Base-by-base conservation (phyloP, 2,113 vertebrate genomes). In the rat (Rattus norvegicus) region DNA sequence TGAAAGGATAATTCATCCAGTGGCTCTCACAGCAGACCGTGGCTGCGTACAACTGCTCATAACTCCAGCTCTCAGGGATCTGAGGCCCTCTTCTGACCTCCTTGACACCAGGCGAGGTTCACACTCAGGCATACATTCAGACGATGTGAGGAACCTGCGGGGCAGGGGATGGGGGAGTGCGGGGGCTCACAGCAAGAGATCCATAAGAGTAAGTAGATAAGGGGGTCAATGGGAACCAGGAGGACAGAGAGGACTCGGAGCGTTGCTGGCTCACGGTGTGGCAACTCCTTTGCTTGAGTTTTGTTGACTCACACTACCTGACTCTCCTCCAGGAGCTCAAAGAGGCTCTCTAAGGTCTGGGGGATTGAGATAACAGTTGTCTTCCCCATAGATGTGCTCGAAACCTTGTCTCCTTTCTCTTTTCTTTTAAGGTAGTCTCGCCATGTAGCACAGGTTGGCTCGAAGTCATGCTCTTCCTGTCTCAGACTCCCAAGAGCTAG, bases 121-220 rank as follows among this genome's bases (percentile, higher is more conserved):
- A 22, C 26, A 16, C 33, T 13, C 28, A 33, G 65, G 33, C 52
- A 36, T 36, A 36, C 52, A 22, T 56, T 12, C 33, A 56, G 52
- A n/a, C 70, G 3, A 43, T 43, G 43, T 43, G 43, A 43, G 43
- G 43, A 43, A 43, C 43, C 43, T 43, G 43, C 43, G 43, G 43
- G 43, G 43, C 43, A 43, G 43, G 43, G 43, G 2, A 43, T 43
- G 43, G 43, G 43, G 43, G 43, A 43, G 43, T 43, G 43, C 43
- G 43, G 43, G 43, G 43, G 43, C 43, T 43, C 7, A 2, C 56
- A 30, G 33, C 24, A 4, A 49, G 17, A 52, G 72, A 47, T 19
- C 0, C 11, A 2, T 1, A 10, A 75, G 16, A 76, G 54, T 20
- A 72, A 20, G 0, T 4, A 14, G 13, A 43, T 49, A 16, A 61